Base-by-base conservation (phyloP, 2,797 vertebrate genomes). In the Gambelia wislizenii region DNA sequence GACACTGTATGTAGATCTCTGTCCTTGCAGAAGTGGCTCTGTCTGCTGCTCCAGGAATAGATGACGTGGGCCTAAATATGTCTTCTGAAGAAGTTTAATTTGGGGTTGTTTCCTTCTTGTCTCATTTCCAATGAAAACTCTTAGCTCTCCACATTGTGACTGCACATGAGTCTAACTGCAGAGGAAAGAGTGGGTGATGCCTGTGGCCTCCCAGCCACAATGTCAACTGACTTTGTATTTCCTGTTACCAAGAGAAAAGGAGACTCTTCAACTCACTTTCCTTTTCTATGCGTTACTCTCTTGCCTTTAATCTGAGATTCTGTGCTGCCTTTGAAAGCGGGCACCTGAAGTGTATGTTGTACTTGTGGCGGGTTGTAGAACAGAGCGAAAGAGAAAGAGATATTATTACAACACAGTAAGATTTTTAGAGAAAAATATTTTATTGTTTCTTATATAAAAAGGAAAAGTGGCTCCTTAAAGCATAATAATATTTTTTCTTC, bases 141-240 rank as follows among this genome's bases (percentile, higher is more conserved):
- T 2, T 87, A 64, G 22, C 70, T 44, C 0, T 0, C 79, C 82
- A 90, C 91, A 4, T 91, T 89, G 59, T 91, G 93, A 82, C 91
- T 93, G 87, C 86, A 27, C 44, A 44, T 0, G 0, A 59, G 91
- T 88, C 20, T 39, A 78, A 87, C 67, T 54, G 49, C 79, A 44
- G 89, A 94, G 93, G 93, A 95, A 95, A 70, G 89, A 87, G 88
- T 93, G 89, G 93, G 83, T 86, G 89, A 88, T 85, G 6, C 47
- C 8, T 27, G 18, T 9, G 76, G 83, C 52, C 22, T 59, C 8
- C 8, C 18, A 76, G 30, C 49, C 87, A 14, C 16, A 2, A 0
- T 14, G 72, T 69, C 59, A 61, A 83, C 83, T 90, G 56, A 16
- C 36, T 47, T 79, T 87, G 86, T 64, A 87, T 88, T 96, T 96